phyloP scores from a whole-genome alignment of 2,113 vertebrate genomes.

The Sceloporus undulatus region DNA sequence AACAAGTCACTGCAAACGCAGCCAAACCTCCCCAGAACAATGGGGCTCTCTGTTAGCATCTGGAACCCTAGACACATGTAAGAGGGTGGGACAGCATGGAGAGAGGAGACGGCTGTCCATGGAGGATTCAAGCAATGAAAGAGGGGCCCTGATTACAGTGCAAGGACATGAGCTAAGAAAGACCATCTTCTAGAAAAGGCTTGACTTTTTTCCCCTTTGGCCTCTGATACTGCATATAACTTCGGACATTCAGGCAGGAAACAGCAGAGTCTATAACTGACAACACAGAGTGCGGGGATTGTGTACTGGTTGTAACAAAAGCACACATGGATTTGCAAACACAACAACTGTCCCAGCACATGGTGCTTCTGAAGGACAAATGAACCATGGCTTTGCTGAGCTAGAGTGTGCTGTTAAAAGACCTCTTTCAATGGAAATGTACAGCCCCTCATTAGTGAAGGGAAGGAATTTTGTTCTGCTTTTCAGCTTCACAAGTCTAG shows the following conservation, averaged over 20 bases:
- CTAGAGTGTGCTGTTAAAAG: slow-evolving; percentile 7
- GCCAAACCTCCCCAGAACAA: slow-evolving; percentile 60
- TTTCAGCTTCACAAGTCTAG: background rate
- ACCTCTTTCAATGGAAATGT: slow-evolving; percentile 1
- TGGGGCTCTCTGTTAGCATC: slow-evolving; percentile 63
- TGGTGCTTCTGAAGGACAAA: background rate
- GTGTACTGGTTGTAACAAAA: background rate
- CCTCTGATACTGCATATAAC: slow-evolving; percentile 30
- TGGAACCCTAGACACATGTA: slow-evolving; percentile 65
- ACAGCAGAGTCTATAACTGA: background rate
- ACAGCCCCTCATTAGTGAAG: background rate
- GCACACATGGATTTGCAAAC: background rate
- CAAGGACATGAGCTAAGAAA: slow-evolving; percentile 41
- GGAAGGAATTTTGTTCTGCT: background rate
- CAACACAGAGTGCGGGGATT: background rate
- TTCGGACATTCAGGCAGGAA: slow-evolving; percentile 8
- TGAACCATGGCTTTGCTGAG: background rate
- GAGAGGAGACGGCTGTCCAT: slow-evolving; percentile 64
- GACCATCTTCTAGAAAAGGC: slow-evolving; percentile 35
- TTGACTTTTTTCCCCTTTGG: slow-evolving; percentile 12
- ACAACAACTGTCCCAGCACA: background rate
- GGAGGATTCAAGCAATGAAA: slow-evolving; percentile 62
- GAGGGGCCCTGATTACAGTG: slow-evolving; percentile 44
- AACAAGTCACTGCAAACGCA: slow-evolving; percentile 19
- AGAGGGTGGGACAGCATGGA: slow-evolving; percentile 24